Evolutionary conservation across 2,797 vertebrate species (phyloP).

Genomic region (Gorsachius magnificus): DNA sequence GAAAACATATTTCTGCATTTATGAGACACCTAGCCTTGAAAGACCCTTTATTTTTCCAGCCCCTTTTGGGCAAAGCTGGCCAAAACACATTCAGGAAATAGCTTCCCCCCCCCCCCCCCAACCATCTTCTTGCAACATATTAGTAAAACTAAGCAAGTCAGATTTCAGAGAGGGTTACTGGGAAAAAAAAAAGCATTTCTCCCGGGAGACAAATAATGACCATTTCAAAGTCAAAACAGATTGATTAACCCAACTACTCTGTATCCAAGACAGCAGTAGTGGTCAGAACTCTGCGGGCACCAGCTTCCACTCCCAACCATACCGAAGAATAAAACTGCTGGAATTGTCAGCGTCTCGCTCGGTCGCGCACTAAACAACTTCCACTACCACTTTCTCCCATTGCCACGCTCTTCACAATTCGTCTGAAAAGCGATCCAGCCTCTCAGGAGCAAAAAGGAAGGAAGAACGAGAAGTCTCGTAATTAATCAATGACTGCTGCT

Average conservation of each 20-base stretch:
- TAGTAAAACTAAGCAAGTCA: not conserved
- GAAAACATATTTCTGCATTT: accelerated
- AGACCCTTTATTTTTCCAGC: not conserved
- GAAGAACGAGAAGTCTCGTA: not conserved
- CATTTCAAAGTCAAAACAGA: not conserved
- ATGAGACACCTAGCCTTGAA: not conserved
- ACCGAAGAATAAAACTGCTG: not conserved
- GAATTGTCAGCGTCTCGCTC: not conserved
- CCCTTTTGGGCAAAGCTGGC: not conserved
- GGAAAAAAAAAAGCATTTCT: not conserved
- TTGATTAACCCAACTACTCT: not conserved
- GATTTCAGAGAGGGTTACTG: not conserved
- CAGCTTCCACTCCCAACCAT: not conserved
- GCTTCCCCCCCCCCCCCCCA: not conserved
- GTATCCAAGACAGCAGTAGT: not conserved
- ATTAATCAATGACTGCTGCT: not conserved
- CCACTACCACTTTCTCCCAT: not conserved
- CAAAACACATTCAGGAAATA: not conserved
- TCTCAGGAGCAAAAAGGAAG: not conserved
- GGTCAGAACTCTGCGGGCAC: not conserved
- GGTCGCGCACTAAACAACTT: not conserved
- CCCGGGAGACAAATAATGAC: not conserved
- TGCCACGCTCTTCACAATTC: not conserved
- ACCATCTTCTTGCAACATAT: not conserved
- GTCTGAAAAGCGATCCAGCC: not conserved